phyloP scores from a whole-genome alignment of 2,113 vertebrate species.

The Lophotis ruficrista region DNA sequence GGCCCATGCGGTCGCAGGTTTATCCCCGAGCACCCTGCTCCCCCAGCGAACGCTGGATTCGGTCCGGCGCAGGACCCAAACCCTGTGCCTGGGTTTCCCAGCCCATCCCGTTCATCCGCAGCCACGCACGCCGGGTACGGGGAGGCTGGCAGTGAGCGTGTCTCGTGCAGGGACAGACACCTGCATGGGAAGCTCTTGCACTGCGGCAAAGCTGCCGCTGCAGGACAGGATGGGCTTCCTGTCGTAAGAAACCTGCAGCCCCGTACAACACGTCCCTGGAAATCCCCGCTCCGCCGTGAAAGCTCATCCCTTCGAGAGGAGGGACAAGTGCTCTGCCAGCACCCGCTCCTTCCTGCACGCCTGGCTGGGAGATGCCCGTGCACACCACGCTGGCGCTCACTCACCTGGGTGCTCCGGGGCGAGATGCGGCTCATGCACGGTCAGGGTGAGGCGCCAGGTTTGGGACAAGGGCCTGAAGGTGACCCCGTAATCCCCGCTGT shows the following conservation, averaged over 20 bases:
- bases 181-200: background rate
- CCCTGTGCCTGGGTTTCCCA: background rate
- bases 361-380: accelerated
- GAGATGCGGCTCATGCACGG: accelerated
- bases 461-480: accelerated
- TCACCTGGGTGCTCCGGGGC: accelerated
- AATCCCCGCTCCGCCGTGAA: accelerated
- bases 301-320: background rate
- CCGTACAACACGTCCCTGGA: accelerated
- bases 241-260: background rate
- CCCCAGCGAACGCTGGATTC: background rate
- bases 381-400: accelerated
- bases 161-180: accelerated
- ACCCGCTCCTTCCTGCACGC: accelerated
- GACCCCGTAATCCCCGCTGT: background rate
- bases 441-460: accelerated
- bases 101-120: too few species aligned
- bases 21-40: accelerated
- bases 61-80: background rate
- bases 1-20: background rate
- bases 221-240: background rate
- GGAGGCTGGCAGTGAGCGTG: too few species aligned
- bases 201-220: accelerated
- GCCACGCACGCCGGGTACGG: too few species aligned
- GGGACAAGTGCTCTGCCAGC: accelerated